These are phyloP conservation scores for Panagrolaimus sp. DNA, from an alignment of 1,140 invertebrate genomes.

Conservation along the genomic window DNA sequence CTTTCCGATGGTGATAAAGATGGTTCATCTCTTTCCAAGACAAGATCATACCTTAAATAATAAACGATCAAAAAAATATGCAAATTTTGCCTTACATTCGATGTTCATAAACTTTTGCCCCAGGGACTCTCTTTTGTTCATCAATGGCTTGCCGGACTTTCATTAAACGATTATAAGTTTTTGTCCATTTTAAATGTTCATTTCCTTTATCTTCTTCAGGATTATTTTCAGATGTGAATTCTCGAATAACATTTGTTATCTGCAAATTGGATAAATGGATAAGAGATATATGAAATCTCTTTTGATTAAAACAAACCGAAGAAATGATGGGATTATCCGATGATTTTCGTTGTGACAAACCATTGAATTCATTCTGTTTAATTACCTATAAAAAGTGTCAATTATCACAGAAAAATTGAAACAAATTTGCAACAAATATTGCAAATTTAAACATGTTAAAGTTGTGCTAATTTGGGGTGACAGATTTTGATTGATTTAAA, in stretches of 20 bases:
- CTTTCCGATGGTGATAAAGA: background rate
- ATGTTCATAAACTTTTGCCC: background rate
- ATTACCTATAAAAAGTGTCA: no score
- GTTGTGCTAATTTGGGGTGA: no score
- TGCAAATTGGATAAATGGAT: background rate
- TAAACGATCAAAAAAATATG: background rate
- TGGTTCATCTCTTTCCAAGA: background rate
- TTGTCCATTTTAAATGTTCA: slow-evolving; percentile 1
- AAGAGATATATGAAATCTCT: background rate
- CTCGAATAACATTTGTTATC: background rate
- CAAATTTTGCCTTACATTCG: slow-evolving; percentile 13
- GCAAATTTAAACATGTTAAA: no score
- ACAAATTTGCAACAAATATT: no score
- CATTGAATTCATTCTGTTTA: no score
- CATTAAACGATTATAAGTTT: slow-evolving; percentile 4
- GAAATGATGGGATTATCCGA: no score
- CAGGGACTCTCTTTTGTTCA: background rate
- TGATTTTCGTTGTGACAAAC: no score
- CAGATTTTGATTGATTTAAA: no score
- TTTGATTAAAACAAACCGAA: background rate
- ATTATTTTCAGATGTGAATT: background rate
- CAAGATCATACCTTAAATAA: slow-evolving; percentile 4
- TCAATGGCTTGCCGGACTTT: background rate
- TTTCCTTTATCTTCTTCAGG: background rate
- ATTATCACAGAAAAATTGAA: no score